Base-by-base conservation (phyloP, 1,140 invertebrate genomes). In the Drosophila lacertosa region DNA sequence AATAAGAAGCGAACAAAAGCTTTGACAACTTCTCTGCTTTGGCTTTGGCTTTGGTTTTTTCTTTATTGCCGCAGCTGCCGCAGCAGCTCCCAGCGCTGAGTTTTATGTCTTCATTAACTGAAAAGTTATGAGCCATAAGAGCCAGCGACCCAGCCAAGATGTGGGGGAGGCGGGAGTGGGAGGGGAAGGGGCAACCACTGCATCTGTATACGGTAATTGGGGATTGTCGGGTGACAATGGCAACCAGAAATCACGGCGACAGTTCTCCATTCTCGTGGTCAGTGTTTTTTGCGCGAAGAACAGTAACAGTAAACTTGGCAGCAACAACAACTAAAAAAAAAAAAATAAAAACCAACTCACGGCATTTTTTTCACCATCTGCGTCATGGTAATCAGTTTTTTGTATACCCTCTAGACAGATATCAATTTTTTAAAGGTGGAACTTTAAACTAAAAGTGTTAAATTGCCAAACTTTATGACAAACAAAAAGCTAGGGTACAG, bases 21-120 rank as follows among this genome's bases (percentile, higher is more conserved):
- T 68, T 64, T 39, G 60, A 50, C 66, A 68, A 37, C 58, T 58
- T 55, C 57, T 53, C 40, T 48, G 29, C 48, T 50, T 55, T 29
- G 50, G 53, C 57, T 4, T 15, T 15, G 33, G 53, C 54, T 82
- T 55, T 29, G 50, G 53, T 44, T 4, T 15, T 15, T 33, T 42
- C 54, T 82, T 80, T 80, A 80, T 81, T 53, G 45, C 72, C 75
- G 44, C 65, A 69, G 75, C 80, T 77, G 82, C 82, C 54, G 81
- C 66, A 66, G 80, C 81, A 74, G 80, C 73, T 39, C 57, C 48
- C 59, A 70, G 42, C 39, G 48, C 82, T 88, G 83, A 77, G 74
- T 88, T 88, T 88, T 88, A 88, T 88, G 82, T 89, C 82, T 88
- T 88, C 82, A 88, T 88, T 88, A 88, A 88, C 82, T 82, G 74